Evolutionary conservation across 2,888 invertebrate species (phyloP), one percentile per base, ranked within the genome.

Genomic region (Barypeithes pellucidus): DNA sequence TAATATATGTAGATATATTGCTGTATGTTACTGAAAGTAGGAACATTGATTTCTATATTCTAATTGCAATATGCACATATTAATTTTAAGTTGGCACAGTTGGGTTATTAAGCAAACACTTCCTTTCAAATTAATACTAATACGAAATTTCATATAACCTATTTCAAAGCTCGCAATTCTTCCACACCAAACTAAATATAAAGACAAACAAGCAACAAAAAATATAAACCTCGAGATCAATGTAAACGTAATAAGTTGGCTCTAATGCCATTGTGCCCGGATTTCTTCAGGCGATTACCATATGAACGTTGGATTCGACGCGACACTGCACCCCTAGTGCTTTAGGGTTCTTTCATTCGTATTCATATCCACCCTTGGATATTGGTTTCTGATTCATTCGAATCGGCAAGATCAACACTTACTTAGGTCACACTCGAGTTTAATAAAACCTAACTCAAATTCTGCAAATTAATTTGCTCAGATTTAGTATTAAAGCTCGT

Each of bases 141-240:
- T 8, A 47, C 3, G 20, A 47, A 47, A 50, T 73, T 73, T 68
- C 63, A 68, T 68, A 73, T 68, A 68, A 73, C 60, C 60, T 14
- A 57, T 60, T 70, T 60, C 66, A 66, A 70, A 73, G 70, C 69
- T 69, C 66, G 52, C 70, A 66, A 73, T 75, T 80, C 81, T 83
- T 84, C 83, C 83, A 79, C 84, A 84, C 84, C 84, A 85, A 85
- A 85, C 85, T 85, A 85, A 85, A 86, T 85, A 85, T 85, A 85
- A 85, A 85, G 84, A 84, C 84, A 86, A 86, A 86, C 84, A 86
- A 80, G 76, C 79, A 80, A 82, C 84, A 84, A 85, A 86, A 85
- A 86, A 86, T 86, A 85, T 85, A 85, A 85, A 85, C 85, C 84
- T 86, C 85, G 85, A 85, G 86, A 86, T 86, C 86, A 86, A 85